phyloP scores from a whole-genome alignment of 2,797 vertebrate genomes.

The Chaetodon trifasciatus region DNA sequence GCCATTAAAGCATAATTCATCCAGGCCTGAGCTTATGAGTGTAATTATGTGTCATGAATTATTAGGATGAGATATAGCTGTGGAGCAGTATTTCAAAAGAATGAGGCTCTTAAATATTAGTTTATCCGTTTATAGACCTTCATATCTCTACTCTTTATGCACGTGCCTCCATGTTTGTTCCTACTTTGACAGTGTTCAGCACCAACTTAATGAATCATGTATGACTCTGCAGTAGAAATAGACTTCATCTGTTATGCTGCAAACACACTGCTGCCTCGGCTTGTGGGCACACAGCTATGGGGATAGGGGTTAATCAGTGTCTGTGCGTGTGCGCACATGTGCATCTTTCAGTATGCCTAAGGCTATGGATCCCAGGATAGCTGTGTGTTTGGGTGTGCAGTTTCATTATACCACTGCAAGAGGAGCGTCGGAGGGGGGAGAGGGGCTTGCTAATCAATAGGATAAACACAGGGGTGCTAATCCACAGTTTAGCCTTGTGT shows the following conservation, averaged over 20 bases:
- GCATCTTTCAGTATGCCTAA: conserved; percentile 56
- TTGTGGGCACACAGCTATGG: conserved; percentile 52
- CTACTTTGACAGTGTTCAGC: conserved; percentile 68
- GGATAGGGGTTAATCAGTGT: conserved; percentile 68
- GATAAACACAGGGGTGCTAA: conserved; percentile 64
- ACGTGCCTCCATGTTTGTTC: conserved; percentile 58
- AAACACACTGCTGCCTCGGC: conserved; percentile 54
- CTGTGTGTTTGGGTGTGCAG: conserved; percentile 45
- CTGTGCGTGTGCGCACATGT: conserved; percentile 48
- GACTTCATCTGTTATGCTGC: conserved; percentile 73
- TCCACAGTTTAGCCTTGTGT: conserved; percentile 66
- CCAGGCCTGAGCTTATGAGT: conserved; percentile 63
- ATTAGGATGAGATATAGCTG: conserved; percentile 70
- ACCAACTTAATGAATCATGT: conserved; percentile 78
- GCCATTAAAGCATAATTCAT: conserved; percentile 70
- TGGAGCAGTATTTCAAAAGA: conserved; percentile 69
- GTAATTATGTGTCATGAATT: conserved; percentile 78
- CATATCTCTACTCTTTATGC: conserved; percentile 58
- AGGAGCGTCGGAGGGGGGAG: conserved; percentile 4
- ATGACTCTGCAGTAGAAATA: conserved; percentile 77
- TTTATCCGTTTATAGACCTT: conserved; percentile 73
- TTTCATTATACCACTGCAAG: conserved; percentile 40
- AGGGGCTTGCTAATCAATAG: conserved; percentile 61
- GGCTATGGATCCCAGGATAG: conserved; percentile 64
- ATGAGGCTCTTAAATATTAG: conserved; percentile 76